Conservation (phyloP, 2,113 vertebrate species). For the Pipa parva region DNA sequence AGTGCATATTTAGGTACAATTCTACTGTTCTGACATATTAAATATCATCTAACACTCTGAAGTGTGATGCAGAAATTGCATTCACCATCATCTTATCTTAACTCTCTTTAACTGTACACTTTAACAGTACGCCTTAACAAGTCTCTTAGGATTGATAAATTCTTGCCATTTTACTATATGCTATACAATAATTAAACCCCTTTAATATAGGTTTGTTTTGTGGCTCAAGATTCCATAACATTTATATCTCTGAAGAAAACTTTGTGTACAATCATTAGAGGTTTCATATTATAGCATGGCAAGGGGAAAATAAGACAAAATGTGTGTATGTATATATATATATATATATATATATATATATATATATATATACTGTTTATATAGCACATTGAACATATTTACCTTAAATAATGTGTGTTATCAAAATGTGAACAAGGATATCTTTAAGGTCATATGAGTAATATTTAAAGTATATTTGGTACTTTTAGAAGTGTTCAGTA, state of each 20-base stretch:
- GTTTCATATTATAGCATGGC: background rate
- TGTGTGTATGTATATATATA: no score
- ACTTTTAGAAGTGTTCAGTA: no score
- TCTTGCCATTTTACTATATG: slow-evolving; percentile 13
- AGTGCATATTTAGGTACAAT: background rate
- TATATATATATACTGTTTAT: no score
- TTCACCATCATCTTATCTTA: background rate
- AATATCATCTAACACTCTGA: background rate
- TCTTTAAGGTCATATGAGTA: no score
- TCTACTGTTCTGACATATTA: background rate
- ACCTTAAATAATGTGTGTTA: no score
- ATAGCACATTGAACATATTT: no score
- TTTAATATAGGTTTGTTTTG: slow-evolving; percentile 12
- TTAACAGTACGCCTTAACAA: background rate
- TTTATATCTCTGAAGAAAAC: background rate
- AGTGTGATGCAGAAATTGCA: background rate
- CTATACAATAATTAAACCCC: slow-evolving; percentile 26
- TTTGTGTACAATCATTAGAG: background rate
- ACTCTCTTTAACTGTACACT: no score
- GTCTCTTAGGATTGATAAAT: background rate
- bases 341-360: no score
- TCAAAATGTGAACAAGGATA: no score
- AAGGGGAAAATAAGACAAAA: background rate
- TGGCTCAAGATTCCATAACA: slow-evolving; percentile 14
- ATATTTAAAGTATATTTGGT: no score